phyloP scores from a whole-genome alignment of 2,113 vertebrate species.

The Xenus cinereus region DNA sequence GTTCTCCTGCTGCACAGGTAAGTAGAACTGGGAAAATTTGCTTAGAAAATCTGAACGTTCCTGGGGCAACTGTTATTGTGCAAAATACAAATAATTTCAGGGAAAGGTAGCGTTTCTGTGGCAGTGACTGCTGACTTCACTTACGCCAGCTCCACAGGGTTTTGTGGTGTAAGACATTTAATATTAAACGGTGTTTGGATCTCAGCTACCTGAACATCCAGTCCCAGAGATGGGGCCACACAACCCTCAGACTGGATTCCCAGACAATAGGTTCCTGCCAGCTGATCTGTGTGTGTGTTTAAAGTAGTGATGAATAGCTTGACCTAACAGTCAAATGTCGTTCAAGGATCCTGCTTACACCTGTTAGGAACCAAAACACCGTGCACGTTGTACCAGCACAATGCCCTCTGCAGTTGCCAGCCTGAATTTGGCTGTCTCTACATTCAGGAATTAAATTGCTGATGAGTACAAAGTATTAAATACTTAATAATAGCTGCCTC shows the following conservation, averaged over 20 bases:
- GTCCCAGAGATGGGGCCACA: background rate
- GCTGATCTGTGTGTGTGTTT: background rate
- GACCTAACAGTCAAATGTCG: background rate
- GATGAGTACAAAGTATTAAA: background rate
- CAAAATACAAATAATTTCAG: background rate
- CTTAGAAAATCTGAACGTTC: background rate
- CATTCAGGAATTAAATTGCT: background rate
- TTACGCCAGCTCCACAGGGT: accelerated
- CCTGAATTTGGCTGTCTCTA: background rate
- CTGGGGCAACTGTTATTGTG: background rate
- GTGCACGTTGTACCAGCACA: accelerated
- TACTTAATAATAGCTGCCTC: background rate
- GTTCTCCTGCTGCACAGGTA: background rate
- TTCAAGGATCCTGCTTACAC: background rate
- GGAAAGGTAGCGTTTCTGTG: background rate
- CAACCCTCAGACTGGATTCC: background rate
- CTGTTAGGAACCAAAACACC: background rate
- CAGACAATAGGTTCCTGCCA: background rate
- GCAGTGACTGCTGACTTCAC: background rate
- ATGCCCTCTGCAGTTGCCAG: background rate
- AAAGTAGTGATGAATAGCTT: background rate
- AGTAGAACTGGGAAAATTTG: background rate
- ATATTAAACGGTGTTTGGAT: conserved; percentile 3
- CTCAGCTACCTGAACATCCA: background rate
- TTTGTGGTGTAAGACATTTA: background rate